A percentile compares a stretch with the other conserved stretches of the same genome.
phyloP scores from a whole-genome alignment of 2,888 invertebrate genomes.

The Criorhina ranunculi region DNA sequence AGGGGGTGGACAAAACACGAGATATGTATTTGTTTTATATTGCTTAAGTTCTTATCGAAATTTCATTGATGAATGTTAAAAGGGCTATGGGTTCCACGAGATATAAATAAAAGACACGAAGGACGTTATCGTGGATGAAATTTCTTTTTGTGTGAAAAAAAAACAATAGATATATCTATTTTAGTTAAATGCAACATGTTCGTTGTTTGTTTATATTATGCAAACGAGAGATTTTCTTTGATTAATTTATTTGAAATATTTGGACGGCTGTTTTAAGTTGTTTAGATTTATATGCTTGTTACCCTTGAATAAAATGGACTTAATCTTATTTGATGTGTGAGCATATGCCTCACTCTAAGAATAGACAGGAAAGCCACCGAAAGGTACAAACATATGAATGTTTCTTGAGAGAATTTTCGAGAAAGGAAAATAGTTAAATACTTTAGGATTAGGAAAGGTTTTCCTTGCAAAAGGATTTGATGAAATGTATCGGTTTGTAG shows the following conservation, averaged over 20 bases:
- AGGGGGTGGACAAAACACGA: conserved; percentile 6
- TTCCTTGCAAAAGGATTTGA: background rate
- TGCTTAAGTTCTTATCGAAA: conserved; percentile 27
- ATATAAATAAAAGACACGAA: conserved; percentile 27
- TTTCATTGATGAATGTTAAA: conserved; percentile 31
- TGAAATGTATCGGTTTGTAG: background rate
- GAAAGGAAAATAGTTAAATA: background rate
- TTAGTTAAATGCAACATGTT: conserved; percentile 25
- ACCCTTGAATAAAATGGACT: background rate
- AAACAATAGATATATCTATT: background rate
- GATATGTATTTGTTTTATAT: conserved; percentile 37
- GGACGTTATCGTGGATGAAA: background rate
- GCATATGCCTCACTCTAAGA: background rate
- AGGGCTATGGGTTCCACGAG: conserved; percentile 2
- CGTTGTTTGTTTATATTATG: conserved; percentile 1
- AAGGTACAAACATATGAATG: background rate
- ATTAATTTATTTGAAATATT: conserved; percentile 1
- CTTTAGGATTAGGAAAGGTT: background rate
- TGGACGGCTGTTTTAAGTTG: background rate
- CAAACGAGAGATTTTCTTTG: background rate
- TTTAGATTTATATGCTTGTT: background rate
- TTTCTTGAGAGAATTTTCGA: background rate
- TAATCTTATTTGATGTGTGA: background rate
- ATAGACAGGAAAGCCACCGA: background rate
- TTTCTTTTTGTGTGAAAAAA: background rate